Evolutionary conservation across 2,797 vertebrate species (phyloP).

Genomic region (Nasua narica): DNA sequence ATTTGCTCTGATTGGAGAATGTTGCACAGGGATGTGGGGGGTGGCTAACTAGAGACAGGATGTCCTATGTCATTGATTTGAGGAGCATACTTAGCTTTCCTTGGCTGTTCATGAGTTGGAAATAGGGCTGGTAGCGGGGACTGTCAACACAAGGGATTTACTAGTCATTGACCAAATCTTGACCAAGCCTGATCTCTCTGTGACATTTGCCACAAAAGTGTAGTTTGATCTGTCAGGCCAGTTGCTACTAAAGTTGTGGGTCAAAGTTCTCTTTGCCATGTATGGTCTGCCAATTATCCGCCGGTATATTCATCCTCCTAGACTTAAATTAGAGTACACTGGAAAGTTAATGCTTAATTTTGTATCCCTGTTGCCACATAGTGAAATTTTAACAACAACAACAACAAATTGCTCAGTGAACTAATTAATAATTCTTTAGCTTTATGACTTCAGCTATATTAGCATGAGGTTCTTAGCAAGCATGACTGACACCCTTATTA

Average conservation of each 20-base stretch:
- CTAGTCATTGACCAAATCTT: background rate
- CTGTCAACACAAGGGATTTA: background rate
- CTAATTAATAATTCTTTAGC: background rate
- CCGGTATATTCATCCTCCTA: background rate
- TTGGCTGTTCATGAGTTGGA: too few species aligned
- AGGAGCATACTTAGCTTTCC: background rate
- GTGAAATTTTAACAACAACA: background rate
- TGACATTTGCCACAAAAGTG: background rate
- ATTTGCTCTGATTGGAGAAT: background rate
- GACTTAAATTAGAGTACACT: background rate
- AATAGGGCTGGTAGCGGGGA: background rate
- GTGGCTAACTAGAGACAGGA: too few species aligned
- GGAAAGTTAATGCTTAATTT: background rate
- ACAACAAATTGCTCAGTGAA: background rate
- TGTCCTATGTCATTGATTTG: background rate
- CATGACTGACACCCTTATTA: background rate
- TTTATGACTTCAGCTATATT: background rate
- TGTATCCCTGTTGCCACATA: background rate
- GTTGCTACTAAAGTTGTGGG: background rate
- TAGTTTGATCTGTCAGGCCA: too few species aligned
- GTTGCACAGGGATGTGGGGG: background rate
- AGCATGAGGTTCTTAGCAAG: background rate
- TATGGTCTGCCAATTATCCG: background rate
- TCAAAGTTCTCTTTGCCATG: background rate
- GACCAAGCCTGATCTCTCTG: too few species aligned